Conservation (phyloP, 2,797 vertebrate genomes). For the Molossus alvarezi region DNA sequence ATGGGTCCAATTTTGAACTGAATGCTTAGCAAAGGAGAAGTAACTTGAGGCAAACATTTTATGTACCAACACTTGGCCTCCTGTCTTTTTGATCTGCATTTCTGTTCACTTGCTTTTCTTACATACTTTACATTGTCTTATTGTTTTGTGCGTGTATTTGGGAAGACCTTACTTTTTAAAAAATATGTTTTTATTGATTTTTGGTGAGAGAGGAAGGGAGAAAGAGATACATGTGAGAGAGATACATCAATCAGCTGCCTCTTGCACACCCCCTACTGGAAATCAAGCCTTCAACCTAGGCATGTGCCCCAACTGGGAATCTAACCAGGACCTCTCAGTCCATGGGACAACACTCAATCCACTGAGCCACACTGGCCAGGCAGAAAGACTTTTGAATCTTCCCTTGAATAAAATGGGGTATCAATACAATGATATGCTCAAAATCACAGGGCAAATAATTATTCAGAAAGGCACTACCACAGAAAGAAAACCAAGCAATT, state of each 20-base stretch:
- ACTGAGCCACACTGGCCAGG: too few relatives aligned
- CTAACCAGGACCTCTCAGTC: too few relatives aligned
- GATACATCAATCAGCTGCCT: too few relatives aligned
- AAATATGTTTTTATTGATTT: too few relatives aligned
- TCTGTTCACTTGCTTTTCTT: constrained; percentile 24
- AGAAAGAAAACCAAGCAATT: constrained; percentile 50
- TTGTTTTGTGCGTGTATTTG: background rate
- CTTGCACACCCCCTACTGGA: too few relatives aligned
- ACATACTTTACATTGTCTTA: constrained; percentile 16
- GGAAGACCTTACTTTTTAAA: background rate
- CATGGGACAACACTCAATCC: too few relatives aligned
- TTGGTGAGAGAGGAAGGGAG: too few relatives aligned
- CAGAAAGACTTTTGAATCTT: background rate
- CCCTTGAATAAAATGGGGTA: background rate
- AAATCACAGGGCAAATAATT: background rate
- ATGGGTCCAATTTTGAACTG: background rate
- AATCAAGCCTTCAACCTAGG: too few relatives aligned
- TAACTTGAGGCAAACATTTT: background rate
- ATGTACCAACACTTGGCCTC: background rate
- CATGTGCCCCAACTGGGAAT: too few relatives aligned
- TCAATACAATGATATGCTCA: background rate
- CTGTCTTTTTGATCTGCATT: background rate
- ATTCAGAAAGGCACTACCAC: background rate
- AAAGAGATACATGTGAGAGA: too few relatives aligned
- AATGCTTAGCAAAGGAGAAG: background rate